Conservation (phyloP, 2,113 vertebrate species). For the Pollimyrus isidori region DNA sequence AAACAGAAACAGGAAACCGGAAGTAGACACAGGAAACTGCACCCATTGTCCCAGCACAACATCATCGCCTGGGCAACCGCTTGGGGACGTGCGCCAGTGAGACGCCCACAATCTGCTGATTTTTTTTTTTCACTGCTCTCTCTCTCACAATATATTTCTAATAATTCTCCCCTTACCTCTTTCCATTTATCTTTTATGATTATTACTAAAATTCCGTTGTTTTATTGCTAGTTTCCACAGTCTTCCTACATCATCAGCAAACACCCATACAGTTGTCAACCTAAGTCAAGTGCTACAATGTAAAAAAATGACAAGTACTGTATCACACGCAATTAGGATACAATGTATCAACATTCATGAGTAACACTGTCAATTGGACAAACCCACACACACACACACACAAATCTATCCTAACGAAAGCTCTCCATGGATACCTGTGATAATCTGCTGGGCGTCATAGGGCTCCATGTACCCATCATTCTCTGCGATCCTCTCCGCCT, state of each 20-base stretch:
- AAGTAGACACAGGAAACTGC: constrained; percentile 73
- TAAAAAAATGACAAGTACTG: not conserved
- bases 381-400: not conserved
- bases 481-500: constrained; percentile 76
- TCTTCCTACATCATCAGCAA: not conserved
- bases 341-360: not conserved
- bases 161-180: not conserved
- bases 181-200: not conserved
- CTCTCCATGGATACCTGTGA: constrained; percentile 68
- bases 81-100: constrained; percentile 40
- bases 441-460: constrained; percentile 92
- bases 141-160: not conserved
- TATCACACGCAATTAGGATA: not conserved
- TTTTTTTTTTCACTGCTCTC: not conserved
- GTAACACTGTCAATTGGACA: not conserved
- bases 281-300: not conserved
- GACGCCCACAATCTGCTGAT: constrained; percentile 14
- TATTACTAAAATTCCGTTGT: not conserved
- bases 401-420: not conserved
- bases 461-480: constrained; percentile 96
- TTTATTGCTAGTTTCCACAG: not conserved
- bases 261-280: not conserved
- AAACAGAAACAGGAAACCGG: constrained; percentile 72
- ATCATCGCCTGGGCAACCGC: constrained; percentile 59
- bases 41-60: constrained; percentile 69